Base-by-base conservation (phyloP, 2,113 vertebrate species). In the Gambusia affinis region DNA sequence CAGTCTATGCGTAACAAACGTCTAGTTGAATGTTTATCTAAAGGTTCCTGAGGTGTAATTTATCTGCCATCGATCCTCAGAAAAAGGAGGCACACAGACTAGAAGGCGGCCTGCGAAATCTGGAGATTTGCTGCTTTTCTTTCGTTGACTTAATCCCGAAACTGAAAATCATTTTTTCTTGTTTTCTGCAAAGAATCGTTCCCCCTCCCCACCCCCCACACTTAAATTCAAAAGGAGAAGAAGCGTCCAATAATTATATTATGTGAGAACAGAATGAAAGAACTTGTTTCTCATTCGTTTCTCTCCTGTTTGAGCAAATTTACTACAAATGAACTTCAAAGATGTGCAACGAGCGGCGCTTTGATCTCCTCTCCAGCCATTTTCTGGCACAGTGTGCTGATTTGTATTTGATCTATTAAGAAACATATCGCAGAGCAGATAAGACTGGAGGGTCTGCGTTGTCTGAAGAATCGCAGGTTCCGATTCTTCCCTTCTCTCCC, bases 401-500 rank as follows among this genome's bases (percentile, higher is more conserved):
- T 10, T 63, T 4, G 10, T 12, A 0, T 12, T 0, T 35, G 1
- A 44, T 79, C 67, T 60, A 70, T 51, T 47, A 7, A 28, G 44
- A 42, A 29, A 2, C 3, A 66, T 57, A 44, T 72, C 60, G 11
- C 51, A 28, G 24, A 64, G 51, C 12, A 47, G 51, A 65, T 63
- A 10, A 62, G 47, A 65, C 10, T 33, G 39, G 17, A 60, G 67
- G n/a, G n/a, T 57, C 51, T 8, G 12, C 39, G 67, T 65, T 31
- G 62, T 67, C 47, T 68, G 67, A 37, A 67, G 39, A 75, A 33
- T 37, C 60, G 12, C 66, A 78, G 62, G 67, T 47, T 42, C 60
- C 8, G 2, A 60, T 31, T 7, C 64, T 37, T 71, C 64, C 37
- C 71, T 35, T 74, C 66, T 65, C 44, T 64, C 62, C n/a, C 12